phyloP scores from a whole-genome alignment of 2,797 vertebrate genomes.

The Chaenodraco wilsoni region DNA sequence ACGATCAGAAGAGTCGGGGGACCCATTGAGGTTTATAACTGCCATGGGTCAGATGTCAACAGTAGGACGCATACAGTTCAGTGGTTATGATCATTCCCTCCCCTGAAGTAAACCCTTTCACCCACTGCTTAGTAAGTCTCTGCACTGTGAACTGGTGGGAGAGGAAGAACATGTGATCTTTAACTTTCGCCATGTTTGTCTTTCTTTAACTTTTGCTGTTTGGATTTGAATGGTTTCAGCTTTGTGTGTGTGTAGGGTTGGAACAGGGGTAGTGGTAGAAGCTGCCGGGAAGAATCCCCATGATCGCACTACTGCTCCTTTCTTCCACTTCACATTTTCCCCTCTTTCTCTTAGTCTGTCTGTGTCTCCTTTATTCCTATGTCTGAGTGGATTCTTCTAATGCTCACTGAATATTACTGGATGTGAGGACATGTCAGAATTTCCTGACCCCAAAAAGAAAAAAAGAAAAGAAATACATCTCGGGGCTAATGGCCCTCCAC shows the following conservation, averaged over 20 bases:
- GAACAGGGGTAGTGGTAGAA: slow-evolving; percentile 54
- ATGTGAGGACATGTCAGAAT: slow-evolving; percentile 73
- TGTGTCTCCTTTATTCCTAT: slow-evolving; percentile 64
- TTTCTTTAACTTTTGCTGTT: slow-evolving; percentile 72
- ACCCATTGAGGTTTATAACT: slow-evolving; percentile 72
- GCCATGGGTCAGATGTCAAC: slow-evolving; percentile 74
- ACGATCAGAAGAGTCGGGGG: slow-evolving; percentile 64
- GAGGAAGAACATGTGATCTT: slow-evolving; percentile 69
- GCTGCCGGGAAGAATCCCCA: slow-evolving; percentile 77
- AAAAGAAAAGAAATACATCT: slow-evolving; percentile 31
- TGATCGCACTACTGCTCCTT: slow-evolving; percentile 61
- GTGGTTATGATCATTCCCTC: slow-evolving; percentile 72
- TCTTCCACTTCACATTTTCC: slow-evolving; percentile 80
- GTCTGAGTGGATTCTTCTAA: slow-evolving; percentile 75
- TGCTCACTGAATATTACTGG: slow-evolving; percentile 70
- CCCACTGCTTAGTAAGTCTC: slow-evolving; percentile 62
- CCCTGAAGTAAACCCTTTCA: slow-evolving; percentile 70
- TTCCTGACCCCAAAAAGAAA: slow-evolving; percentile 36
- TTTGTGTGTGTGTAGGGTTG: slow-evolving; percentile 15
- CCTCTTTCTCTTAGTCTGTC: slow-evolving; percentile 66
- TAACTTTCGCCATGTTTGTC: slow-evolving; percentile 64
- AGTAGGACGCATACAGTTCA: slow-evolving; percentile 76
- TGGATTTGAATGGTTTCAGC: slow-evolving; percentile 61
- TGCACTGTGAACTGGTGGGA: slow-evolving; percentile 49
- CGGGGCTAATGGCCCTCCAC: slow-evolving; percentile 64